phyloP scores from a whole-genome alignment of 1,140 invertebrate species.

The Cataglyphis hispanica region DNA sequence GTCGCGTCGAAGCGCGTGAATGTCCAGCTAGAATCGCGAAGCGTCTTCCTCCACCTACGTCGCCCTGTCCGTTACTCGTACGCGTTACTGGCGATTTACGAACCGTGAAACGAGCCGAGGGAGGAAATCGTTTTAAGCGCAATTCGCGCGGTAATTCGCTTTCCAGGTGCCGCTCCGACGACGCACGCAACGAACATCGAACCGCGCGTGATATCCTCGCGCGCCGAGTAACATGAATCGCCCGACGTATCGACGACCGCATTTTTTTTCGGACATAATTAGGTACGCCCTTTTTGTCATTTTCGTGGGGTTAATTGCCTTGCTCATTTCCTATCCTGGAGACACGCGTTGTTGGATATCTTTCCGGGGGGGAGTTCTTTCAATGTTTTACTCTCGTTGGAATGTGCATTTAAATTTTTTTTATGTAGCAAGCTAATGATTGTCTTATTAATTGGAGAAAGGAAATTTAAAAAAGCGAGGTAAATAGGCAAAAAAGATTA shows the following conservation, averaged over 20 bases:
- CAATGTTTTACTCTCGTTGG: constrained; percentile 1
- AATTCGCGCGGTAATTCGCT: constrained; percentile 55
- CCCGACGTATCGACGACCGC: constrained; percentile 22
- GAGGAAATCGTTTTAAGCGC: constrained; percentile 71
- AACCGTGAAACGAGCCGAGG: constrained; percentile 72
- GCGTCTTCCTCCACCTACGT: constrained; percentile 68
- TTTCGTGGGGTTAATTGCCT: constrained; percentile 72
- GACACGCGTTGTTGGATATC: constrained; percentile 79
- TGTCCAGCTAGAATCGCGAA: constrained; percentile 43
- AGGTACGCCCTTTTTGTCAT: constrained; percentile 50
- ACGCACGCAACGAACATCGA: neutral
- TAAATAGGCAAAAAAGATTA: neutral
- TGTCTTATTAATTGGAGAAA: too few species aligned
- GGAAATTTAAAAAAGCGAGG: neutral
- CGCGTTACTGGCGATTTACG: constrained; percentile 69
- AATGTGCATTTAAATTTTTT: neutral
- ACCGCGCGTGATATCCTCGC: constrained; percentile 10
- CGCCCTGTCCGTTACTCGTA: constrained; percentile 66
- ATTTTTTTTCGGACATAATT: constrained; percentile 66
- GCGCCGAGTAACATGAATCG: neutral
- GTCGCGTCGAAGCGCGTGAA: constrained; percentile 40
- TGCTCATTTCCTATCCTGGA: constrained; percentile 73
- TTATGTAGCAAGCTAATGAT: neutral
- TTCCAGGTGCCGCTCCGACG: constrained; percentile 8
- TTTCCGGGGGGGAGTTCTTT: constrained; percentile 72